Conservation (phyloP, 2,113 vertebrate genomes). For the Bubo scandiacus region DNA sequence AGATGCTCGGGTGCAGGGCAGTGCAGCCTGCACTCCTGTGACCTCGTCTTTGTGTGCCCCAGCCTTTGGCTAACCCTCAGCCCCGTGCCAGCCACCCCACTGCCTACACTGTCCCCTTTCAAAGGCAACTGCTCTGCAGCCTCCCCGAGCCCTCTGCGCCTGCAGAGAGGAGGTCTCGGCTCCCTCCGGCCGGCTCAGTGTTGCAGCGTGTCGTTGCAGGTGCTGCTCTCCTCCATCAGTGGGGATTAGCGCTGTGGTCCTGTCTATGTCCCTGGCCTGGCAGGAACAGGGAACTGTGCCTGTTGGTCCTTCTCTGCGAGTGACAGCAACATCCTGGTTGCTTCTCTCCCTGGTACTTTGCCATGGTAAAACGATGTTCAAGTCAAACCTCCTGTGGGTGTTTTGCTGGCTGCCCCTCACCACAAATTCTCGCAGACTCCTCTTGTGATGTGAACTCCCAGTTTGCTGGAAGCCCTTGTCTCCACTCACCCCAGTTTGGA, state of each 20-base stretch:
- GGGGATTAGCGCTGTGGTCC: not conserved
- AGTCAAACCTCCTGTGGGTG: not conserved
- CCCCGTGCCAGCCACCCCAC: not conserved
- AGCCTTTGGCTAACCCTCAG: not conserved
- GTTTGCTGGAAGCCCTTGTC: not conserved
- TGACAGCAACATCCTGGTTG: not conserved
- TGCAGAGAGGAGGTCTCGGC: not conserved
- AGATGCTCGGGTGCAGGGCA: not conserved
- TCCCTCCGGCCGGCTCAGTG: fast-evolving
- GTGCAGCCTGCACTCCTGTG: fast-evolving
- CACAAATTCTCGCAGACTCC: not conserved
- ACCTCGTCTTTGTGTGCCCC: not conserved
- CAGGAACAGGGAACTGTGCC: not conserved
- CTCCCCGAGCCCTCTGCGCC: not conserved
- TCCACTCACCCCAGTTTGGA: not conserved
- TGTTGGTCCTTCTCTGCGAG: not conserved
- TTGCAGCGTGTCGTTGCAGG: not conserved
- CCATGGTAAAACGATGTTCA: not conserved
- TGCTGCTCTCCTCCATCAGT: not conserved
- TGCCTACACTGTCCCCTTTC: not conserved
- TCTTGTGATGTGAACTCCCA: not conserved
- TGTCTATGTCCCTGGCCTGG: not conserved
- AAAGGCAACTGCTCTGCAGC: not conserved
- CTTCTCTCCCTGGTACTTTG: not conserved
- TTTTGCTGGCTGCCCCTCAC: not conserved